Evolutionary conservation across 23 tunicate genomes (phyloP).

Genomic region (Diplosoma virens): DNA sequence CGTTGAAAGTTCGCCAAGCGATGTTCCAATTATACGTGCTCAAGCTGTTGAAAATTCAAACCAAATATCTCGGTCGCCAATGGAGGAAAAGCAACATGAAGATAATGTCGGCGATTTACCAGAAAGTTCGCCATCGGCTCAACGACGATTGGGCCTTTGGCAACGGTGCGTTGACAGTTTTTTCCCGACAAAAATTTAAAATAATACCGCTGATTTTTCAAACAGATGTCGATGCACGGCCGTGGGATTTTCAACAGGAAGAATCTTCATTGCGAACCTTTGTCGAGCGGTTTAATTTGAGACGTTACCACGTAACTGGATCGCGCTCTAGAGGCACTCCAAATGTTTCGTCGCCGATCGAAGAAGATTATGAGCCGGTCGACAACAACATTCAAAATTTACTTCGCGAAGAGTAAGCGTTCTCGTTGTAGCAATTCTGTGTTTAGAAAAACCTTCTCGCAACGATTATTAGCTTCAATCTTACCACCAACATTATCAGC

Average conservation of each 20-base stretch:
- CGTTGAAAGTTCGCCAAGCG: constrained; percentile 88
- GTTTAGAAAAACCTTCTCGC: too few relatives aligned
- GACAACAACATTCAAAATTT: constrained; percentile 81
- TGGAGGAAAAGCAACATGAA: constrained; percentile 98
- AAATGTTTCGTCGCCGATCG: constrained; percentile 4
- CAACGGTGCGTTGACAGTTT: constrained; percentile 39
- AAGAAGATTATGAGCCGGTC: constrained; percentile 67
- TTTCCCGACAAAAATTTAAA: too few relatives aligned
- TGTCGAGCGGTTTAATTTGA: constrained; percentile 67
- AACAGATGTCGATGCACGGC: constrained; percentile 80
- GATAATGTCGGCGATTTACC: constrained; percentile 91
- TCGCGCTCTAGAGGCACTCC: constrained; percentile 9
- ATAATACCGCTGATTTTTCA: too few relatives aligned
- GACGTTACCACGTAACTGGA: constrained; percentile 61
- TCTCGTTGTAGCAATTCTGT: too few relatives aligned
- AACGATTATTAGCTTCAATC: too few relatives aligned
- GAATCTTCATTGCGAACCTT: constrained; percentile 60
- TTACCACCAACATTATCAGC: too few relatives aligned
- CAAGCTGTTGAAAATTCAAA: constrained; percentile 91
- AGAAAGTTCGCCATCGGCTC: constrained; percentile 92
- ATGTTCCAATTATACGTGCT: constrained; percentile 94
- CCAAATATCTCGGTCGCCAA: constrained; percentile 88
- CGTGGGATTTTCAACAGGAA: constrained; percentile 98
- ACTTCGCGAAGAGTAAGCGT: constrained; percentile 75
- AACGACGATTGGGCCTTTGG: constrained; percentile 99